phyloP scores from a whole-genome alignment of 2,797 vertebrate genomes.

The Chiroxiphia lanceolata region DNA sequence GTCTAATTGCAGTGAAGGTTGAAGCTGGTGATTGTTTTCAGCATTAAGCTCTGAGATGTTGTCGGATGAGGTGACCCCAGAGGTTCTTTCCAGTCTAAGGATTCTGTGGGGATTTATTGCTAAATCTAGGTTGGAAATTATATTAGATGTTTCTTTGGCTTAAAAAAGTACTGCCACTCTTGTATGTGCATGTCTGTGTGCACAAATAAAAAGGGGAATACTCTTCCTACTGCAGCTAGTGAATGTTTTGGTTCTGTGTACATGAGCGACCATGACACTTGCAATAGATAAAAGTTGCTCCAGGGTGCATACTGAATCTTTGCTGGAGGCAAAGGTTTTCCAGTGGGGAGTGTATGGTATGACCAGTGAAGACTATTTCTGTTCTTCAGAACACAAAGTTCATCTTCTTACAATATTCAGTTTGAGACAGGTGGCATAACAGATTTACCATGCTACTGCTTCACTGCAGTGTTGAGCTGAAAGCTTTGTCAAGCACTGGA shows the following conservation, averaged over 20 bases:
- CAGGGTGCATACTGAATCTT: background rate
- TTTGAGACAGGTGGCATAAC: background rate
- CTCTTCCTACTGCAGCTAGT: background rate
- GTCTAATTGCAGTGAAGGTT: background rate
- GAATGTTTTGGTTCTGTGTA: background rate
- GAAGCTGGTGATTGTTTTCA: background rate
- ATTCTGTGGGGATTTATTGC: background rate
- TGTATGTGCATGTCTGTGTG: background rate
- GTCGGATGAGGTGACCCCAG: background rate
- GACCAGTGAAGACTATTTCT: background rate
- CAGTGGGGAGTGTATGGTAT: background rate
- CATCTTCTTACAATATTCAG: background rate
- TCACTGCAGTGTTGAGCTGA: background rate
- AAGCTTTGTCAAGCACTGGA: slow-evolving; percentile 22
- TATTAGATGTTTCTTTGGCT: background rate
- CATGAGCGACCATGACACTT: background rate
- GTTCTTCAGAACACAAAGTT: background rate
- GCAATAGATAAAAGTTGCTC: background rate
- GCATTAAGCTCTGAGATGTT: background rate
- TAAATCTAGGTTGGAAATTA: background rate
- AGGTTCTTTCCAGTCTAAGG: background rate
- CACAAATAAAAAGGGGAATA: background rate
- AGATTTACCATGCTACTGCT: background rate
- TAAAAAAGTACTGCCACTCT: background rate
- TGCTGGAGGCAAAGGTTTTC: background rate